Conservation (phyloP, 2,888 invertebrate species). For the Hirudinaria manillensis region DNA sequence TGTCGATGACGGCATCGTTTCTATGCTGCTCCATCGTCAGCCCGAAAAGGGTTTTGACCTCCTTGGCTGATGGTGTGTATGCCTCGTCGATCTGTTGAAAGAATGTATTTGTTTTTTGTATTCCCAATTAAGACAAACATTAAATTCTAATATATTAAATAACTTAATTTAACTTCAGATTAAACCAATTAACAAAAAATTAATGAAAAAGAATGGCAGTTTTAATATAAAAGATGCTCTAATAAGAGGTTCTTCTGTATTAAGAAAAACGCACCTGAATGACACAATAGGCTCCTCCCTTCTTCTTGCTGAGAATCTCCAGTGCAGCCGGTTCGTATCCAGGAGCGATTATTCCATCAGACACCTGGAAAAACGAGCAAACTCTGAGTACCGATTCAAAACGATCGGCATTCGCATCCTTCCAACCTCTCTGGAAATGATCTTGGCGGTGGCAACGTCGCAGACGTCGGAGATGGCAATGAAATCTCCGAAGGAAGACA, state of each 20-base stretch:
- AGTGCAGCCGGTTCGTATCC: slow-evolving; percentile 78
- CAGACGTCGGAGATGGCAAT: slow-evolving; percentile 85
- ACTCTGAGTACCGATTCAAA: neutral
- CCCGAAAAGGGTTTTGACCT: slow-evolving; percentile 77
- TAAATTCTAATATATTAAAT: no score
- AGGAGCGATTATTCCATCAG: slow-evolving; percentile 96
- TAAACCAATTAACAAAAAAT: neutral
- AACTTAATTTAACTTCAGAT: neutral
- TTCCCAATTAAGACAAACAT: no score
- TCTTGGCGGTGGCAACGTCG: slow-evolving; percentile 80
- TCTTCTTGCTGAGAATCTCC: slow-evolving; percentile 82
- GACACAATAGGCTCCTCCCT: slow-evolving; percentile 83
- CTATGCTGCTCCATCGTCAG: slow-evolving; percentile 77
- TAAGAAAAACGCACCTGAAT: slow-evolving; percentile 60
- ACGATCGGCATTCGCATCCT: neutral
- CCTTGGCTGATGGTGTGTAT: slow-evolving; percentile 74
- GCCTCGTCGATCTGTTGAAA: slow-evolving; percentile 72
- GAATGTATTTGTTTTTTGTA: neutral
- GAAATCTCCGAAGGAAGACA: slow-evolving; percentile 99
- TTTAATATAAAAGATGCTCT: neutral
- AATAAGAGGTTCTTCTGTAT: neutral
- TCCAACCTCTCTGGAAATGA: slow-evolving; percentile 68
- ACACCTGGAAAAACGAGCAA: slow-evolving; percentile 63
- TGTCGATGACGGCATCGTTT: slow-evolving; percentile 78
- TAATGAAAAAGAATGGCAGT: neutral